phyloP scores from a whole-genome alignment of 2,797 vertebrate species.

The Typhlichthys eigenmanni region DNA sequence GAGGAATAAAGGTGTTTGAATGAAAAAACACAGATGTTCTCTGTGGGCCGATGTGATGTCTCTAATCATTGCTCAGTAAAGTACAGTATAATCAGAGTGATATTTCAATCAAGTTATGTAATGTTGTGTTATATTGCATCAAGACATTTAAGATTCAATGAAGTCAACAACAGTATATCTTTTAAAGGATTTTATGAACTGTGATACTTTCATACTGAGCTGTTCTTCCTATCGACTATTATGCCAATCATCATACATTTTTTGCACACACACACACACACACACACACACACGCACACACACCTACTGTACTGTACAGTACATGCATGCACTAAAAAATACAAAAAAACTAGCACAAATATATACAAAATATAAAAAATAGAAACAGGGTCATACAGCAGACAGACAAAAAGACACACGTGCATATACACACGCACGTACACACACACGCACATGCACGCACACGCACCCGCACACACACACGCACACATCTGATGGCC shows the following conservation, averaged over 20 bases:
- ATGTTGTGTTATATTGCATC: no score
- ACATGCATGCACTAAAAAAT: no score
- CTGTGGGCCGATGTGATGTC: slow-evolving; percentile 9
- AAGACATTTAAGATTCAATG: no score
- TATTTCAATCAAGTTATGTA: slow-evolving; percentile 21
- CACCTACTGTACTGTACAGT: no score
- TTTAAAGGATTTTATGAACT: no score
- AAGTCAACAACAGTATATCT: no score
- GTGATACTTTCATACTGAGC: no score
- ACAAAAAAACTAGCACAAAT: not conserved
- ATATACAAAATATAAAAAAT: not conserved
- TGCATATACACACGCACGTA: slow-evolving; percentile 1
- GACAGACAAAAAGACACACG: not conserved
- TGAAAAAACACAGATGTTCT: slow-evolving; percentile 52
- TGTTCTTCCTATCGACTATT: no score
- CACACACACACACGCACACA: not conserved
- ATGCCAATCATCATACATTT: no score
- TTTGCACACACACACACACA: not conserved
- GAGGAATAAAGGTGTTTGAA: slow-evolving; percentile 46
- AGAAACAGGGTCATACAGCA: not conserved
- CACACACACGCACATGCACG: slow-evolving; percentile 19
- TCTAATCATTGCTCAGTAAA: slow-evolving; percentile 22
- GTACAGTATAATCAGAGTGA: slow-evolving; percentile 46
- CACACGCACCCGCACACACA: slow-evolving; percentile 24
- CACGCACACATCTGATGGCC: slow-evolving; percentile 27